phyloP scores from a whole-genome alignment of 2,888 invertebrate genomes.

The Apamea anceps region DNA sequence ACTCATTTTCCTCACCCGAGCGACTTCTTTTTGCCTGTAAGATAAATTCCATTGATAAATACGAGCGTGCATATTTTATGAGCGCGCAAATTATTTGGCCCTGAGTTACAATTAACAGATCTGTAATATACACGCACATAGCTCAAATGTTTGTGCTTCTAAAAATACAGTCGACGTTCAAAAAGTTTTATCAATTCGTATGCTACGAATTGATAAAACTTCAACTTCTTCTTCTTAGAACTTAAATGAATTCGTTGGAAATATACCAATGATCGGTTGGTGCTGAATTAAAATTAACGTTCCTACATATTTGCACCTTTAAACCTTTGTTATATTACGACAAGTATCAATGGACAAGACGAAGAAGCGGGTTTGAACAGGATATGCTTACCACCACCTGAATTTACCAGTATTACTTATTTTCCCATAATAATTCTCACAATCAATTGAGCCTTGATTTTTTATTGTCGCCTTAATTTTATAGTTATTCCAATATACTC shows the following conservation, averaged over 20 bases:
- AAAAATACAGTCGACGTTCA: constrained; percentile 49
- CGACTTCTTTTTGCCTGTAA: constrained; percentile 87
- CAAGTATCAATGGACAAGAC: constrained; percentile 2
- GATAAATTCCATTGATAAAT: constrained; percentile 55
- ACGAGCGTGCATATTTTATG: constrained; percentile 54
- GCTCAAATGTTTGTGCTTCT: constrained; percentile 54
- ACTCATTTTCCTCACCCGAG: constrained; percentile 84
- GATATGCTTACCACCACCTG: constrained; percentile 15
- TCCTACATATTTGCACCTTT: background rate
- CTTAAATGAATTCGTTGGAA: constrained; percentile 31
- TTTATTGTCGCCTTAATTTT: constrained; percentile 9
- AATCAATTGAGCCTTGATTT: constrained; percentile 36
- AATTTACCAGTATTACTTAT: constrained; percentile 47
- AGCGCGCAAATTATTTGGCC: constrained; percentile 65
- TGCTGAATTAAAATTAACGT: constrained; percentile 1
- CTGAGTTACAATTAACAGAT: constrained; percentile 69
- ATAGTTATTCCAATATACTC: constrained; percentile 67
- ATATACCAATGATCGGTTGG: constrained; percentile 31
- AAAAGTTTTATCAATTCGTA: constrained; percentile 36
- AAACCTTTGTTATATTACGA: background rate
- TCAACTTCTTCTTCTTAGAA: too few relatives aligned
- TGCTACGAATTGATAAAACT: too few relatives aligned
- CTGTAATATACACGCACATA: constrained; percentile 57
- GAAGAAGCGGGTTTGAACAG: constrained; percentile 1
- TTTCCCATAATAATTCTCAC: constrained; percentile 26